Percentiles rank a stretch among this genome's conserved stretches.
Evolutionary conservation across 2,888 invertebrate genomes (phyloP).

Genomic region (Andrena marginata): DNA sequence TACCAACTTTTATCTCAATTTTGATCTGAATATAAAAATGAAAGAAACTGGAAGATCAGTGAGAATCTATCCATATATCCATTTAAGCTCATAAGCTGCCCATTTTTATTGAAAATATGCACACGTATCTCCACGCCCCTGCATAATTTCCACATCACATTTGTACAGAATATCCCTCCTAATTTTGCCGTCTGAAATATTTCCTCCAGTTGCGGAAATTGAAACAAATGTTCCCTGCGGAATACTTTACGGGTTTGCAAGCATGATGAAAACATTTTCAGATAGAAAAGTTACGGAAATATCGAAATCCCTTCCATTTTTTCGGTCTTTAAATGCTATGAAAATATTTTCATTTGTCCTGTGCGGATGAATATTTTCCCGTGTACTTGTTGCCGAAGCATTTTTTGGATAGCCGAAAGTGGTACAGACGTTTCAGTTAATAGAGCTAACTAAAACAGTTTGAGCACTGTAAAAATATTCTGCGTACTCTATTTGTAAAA

Average conservation of each 20-base stretch:
- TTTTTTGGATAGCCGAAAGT: neutral
- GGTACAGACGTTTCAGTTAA: neutral
- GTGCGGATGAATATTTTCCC: neutral
- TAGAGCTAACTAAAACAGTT: neutral
- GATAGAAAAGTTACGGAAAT: slow-evolving; percentile 14
- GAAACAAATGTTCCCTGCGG: neutral
- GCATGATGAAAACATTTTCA: slow-evolving; percentile 21
- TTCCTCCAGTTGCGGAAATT: neutral
- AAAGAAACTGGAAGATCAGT: neutral
- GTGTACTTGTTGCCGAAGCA: neutral
- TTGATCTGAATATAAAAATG: neutral
- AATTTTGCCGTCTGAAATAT: neutral
- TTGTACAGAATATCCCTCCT: slow-evolving; percentile 2
- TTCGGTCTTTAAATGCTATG: neutral
- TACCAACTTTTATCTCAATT: neutral
- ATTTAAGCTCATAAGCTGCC: neutral
- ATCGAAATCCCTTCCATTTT: neutral
- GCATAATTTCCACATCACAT: neutral
- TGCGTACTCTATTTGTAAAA: neutral
- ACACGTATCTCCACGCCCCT: neutral
- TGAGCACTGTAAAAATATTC: neutral
- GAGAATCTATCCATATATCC: neutral
- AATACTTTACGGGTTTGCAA: neutral
- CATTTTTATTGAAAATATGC: neutral
- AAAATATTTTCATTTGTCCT: neutral